These are phyloP conservation scores for Drosophila simulans DNA, from an alignment of 1,140 invertebrate genomes.

Conservation along the genomic window DNA sequence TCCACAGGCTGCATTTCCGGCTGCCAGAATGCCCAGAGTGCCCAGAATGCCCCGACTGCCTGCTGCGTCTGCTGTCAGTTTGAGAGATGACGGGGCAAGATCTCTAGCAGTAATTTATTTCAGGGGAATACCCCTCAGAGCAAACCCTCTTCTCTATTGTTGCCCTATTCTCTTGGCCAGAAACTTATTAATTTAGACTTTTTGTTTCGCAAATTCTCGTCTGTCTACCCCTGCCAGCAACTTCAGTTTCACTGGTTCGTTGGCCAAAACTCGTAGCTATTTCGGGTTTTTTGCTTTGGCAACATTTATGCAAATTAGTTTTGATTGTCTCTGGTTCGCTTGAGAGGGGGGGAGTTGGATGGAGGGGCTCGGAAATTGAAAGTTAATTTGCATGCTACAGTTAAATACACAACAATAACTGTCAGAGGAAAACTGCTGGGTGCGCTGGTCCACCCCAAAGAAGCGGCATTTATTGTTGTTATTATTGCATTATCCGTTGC, in stretches of 20 bases:
- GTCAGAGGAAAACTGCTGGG: slow-evolving; percentile 16
- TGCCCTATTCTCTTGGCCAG: slow-evolving; percentile 38
- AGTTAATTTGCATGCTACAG: slow-evolving; percentile 80
- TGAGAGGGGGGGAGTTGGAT: not conserved
- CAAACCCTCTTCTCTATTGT: slow-evolving; percentile 66
- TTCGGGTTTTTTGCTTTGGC: slow-evolving; percentile 65
- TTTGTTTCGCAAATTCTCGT: slow-evolving; percentile 77
- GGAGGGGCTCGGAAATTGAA: slow-evolving; percentile 73
- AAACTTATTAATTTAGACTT: slow-evolving; percentile 82
- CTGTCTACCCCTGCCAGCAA: slow-evolving; percentile 13
- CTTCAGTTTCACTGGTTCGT: slow-evolving; percentile 53
- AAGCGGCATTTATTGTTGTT: slow-evolving; percentile 68
- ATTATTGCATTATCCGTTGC: slow-evolving; percentile 75
- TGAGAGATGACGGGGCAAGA: slow-evolving; percentile 41
- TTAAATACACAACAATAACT: slow-evolving; percentile 78
- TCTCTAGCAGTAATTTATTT: slow-evolving; percentile 56
- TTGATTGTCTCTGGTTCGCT: slow-evolving; percentile 68
- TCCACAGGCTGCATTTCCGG: slow-evolving; percentile 35
- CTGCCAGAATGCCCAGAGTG: not conserved
- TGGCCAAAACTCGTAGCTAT: slow-evolving; percentile 62
- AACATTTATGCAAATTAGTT: slow-evolving; percentile 83
- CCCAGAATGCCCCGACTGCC: not conserved
- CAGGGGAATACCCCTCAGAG: slow-evolving; percentile 26
- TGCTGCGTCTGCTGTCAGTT: slow-evolving; percentile 45
- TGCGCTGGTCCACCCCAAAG: slow-evolving; percentile 14